Evolutionary conservation across 2,113 vertebrate species (phyloP), one percentile per base, ranked within the genome.

Genomic region (Lampris incognitus): DNA sequence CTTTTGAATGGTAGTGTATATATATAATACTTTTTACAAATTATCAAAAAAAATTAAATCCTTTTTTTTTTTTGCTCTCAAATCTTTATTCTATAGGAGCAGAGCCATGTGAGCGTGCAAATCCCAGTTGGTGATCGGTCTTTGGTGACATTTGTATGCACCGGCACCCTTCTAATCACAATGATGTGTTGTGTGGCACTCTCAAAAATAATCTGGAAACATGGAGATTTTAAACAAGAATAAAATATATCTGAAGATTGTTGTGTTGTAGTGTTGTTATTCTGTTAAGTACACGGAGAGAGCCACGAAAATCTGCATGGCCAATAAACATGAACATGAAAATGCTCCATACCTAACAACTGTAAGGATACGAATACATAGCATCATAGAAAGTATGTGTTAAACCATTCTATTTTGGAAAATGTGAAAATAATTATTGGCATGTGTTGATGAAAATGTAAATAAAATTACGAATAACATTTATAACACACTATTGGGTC

Each of bases 101-200:
- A 2, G 0, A 82, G 90, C 48, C 87, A 86, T 3, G 1, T 36
- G 11, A 71, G 74, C 58, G 76, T 98, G 7, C 92, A 90, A 55
- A 63, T 98, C 71, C 97, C 97, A 36, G 96, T 97, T 49, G 97
- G 96, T 6, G 93, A 96, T 37, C 93, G 86, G 48, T 87, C 94
- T 5, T 87, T 96, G 7, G 76, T 66, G 61, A 37, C 49, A 9
- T 74, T 90, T 1, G 95, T 98, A 13, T 97, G 96, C 51, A 89
- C 74, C 0, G 80, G 92, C 76, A 98, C 97, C 42, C 87, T 97
- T 69, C 89, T 96, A 1, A 78, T 94, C 78, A 96, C 96, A 0
- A 7, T 94, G 54, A 73, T 96, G 67, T 96, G 96, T 82, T 94
- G 93, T 69, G 64, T 83, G 60, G 70, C 91, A n/a, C 91, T 98